These are phyloP conservation scores for Parazoanthus atlanticus DNA, from an alignment of 92 coral and sea anemone genomes.

Conservation along the genomic window DNA sequence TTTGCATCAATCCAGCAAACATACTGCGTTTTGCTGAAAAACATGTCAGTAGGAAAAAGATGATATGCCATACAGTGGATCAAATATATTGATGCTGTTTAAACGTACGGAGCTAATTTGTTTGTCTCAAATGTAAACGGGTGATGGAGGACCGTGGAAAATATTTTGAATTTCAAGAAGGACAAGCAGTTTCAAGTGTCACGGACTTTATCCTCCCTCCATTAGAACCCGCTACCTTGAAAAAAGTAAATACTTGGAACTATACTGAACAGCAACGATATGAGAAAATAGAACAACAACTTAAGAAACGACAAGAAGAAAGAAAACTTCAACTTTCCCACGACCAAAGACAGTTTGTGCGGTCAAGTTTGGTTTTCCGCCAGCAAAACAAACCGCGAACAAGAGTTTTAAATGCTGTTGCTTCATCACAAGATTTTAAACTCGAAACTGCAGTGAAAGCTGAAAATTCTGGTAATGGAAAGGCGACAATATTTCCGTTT, in stretches of 20 bases:
- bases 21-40: slow-evolving; percentile 6
- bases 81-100: neutral
- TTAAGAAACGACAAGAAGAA: slow-evolving; percentile 56
- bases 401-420: neutral
- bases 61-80: neutral
- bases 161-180: neutral
- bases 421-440: neutral
- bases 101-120: neutral
- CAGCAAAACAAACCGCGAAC: slow-evolving; percentile 21
- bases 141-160: slow-evolving; percentile 9
- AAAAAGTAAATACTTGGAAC: slow-evolving; percentile 50
- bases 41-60: neutral
- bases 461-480: neutral
- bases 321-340: slow-evolving; percentile 48
- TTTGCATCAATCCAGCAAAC: neutral
- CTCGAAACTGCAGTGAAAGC: neutral
- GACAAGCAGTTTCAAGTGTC: neutral
- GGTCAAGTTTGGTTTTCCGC: slow-evolving; percentile 51
- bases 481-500: neutral
- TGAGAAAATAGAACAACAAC: slow-evolving; percentile 48
- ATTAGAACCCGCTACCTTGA: slow-evolving; percentile 48
- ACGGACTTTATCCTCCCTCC: slow-evolving; percentile 59
- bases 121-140: neutral
- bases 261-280: slow-evolving; percentile 48
- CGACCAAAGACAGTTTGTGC: slow-evolving; percentile 49